phyloP scores from a whole-genome alignment of 2,113 vertebrate genomes.

The Sula dactylatra region DNA sequence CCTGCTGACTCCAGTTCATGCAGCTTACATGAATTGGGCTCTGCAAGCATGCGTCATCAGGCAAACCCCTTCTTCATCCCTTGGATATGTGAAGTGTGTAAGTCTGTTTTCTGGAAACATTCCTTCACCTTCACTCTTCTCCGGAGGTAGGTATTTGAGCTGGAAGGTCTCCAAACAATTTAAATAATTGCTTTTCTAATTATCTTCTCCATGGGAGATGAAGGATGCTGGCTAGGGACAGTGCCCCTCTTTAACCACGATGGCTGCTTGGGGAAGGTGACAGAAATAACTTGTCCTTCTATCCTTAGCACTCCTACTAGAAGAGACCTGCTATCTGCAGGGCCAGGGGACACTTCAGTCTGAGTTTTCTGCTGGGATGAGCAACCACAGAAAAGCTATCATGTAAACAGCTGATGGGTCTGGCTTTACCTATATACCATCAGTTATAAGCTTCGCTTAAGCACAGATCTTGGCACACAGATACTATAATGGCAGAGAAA shows the following conservation, averaged over 20 bases:
- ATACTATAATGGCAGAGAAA: neutral
- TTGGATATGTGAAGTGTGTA: neutral
- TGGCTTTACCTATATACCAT: neutral
- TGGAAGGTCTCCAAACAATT: neutral
- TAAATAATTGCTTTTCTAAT: neutral
- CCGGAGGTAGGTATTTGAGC: neutral
- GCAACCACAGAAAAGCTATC: neutral
- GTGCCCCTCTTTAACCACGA: fast-evolving
- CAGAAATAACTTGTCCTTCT: neutral
- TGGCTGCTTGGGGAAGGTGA: neutral
- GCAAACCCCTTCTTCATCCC: neutral
- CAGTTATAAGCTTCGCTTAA: neutral
- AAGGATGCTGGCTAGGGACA: neutral
- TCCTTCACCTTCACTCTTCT: neutral
- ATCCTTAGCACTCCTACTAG: neutral
- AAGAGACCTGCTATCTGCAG: neutral
- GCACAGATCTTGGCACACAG: neutral
- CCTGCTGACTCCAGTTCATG: fast-evolving
- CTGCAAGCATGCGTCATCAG: neutral
- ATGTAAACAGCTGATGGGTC: neutral
- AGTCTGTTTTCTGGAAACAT: neutral
- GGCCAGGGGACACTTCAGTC: neutral
- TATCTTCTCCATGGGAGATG: neutral
- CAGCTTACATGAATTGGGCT: neutral
- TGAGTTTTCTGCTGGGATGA: neutral